Percentiles rank a stretch among this genome's conserved stretches.
These are phyloP conservation scores for Lateolabrax maculatus DNA, from an alignment of 2,797 vertebrate species.

Conservation along the genomic window DNA sequence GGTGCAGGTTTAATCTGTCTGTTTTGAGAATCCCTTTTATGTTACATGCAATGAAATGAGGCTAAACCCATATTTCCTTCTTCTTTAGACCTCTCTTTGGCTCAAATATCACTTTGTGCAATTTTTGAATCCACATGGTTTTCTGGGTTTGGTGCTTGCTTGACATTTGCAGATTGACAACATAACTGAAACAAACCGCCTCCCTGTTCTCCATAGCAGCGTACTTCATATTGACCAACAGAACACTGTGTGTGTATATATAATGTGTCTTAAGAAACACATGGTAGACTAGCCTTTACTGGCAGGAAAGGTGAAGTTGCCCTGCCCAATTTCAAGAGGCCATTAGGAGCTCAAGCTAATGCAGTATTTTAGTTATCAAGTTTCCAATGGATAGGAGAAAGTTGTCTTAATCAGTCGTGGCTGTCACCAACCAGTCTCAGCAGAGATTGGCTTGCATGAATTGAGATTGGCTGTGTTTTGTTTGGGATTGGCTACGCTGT, in stretches of 20 bases:
- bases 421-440: conserved; percentile 32
- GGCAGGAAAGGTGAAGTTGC: background rate
- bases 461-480: conserved; percentile 46
- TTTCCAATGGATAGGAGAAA: conserved; percentile 21
- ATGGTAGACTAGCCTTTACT: background rate
- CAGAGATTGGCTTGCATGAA: conserved; percentile 39
- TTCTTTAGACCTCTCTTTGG: no score
- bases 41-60: no score
- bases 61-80: no score
- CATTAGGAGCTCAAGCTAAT: background rate
- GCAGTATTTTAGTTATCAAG: conserved; percentile 12
- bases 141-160: no score
- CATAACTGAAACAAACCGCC: background rate
- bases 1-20: conserved; percentile 7
- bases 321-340: conserved; percentile 10
- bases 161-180: conserved; percentile 3
- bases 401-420: conserved; percentile 25
- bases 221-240: conserved; percentile 14
- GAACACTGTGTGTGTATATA: background rate
- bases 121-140: background rate
- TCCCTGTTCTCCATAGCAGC: background rate
- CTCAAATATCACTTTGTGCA: background rate
- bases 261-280: background rate
- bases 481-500: conserved; percentile 34
- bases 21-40: no score